phyloP scores from a whole-genome alignment of 2,797 vertebrate genomes.

The Percopsis omiscomaycus region DNA sequence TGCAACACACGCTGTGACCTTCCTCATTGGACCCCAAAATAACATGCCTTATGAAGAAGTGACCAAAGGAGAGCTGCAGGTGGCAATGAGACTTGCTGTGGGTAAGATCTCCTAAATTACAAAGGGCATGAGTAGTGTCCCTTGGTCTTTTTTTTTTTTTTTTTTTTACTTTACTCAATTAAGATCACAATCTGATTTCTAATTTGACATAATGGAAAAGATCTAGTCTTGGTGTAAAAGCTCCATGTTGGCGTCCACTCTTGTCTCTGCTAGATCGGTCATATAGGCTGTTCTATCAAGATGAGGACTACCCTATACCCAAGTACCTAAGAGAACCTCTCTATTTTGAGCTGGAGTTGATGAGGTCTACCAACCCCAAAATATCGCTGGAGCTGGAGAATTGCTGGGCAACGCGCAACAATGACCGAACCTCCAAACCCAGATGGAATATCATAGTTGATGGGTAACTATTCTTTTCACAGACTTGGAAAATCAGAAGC shows the following conservation, averaged over 20 bases:
- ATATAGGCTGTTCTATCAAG: constrained; percentile 50
- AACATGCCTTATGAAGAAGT: constrained; percentile 55
- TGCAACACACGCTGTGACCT: constrained; percentile 39
- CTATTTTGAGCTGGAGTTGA: constrained; percentile 70
- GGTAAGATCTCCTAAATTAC: constrained; percentile 41
- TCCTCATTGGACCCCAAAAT: constrained; percentile 44
- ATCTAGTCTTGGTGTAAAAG: not conserved
- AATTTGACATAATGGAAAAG: too few species aligned
- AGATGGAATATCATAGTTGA: constrained; percentile 72
- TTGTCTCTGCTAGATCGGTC: constrained; percentile 50
- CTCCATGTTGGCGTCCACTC: not conserved
- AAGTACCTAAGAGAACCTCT: constrained; percentile 62
- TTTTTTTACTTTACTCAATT: too few species aligned
- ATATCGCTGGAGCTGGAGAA: constrained; percentile 64
- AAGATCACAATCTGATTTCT: too few species aligned
- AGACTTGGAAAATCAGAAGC: not conserved
- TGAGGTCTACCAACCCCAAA: constrained; percentile 34
- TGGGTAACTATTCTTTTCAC: constrained; percentile 51
- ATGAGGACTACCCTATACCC: constrained; percentile 50
- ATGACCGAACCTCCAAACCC: constrained; percentile 49
- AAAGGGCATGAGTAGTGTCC: too few species aligned
- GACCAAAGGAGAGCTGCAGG: constrained; percentile 46
- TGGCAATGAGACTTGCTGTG: constrained; percentile 58
- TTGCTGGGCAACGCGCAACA: constrained; percentile 68
- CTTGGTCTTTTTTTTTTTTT: too few species aligned